Evolutionary conservation across 1,140 invertebrate genomes (phyloP), one percentile per base, ranked within the genome.

Genomic region (Drosophila watanabei): DNA sequence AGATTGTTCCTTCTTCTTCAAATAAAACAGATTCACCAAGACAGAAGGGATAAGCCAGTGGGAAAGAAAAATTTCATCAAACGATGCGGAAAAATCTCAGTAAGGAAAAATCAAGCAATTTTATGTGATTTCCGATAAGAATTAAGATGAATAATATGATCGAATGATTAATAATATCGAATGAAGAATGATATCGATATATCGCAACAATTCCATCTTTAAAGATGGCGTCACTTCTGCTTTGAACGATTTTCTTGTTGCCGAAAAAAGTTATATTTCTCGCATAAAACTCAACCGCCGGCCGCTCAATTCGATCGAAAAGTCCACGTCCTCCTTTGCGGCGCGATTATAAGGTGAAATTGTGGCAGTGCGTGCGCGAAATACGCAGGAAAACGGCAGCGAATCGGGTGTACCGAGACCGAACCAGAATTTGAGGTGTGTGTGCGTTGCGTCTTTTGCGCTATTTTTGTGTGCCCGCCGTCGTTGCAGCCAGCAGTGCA

Each of bases 191-290:
- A 4, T 16, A 16, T 41, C 39, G 39, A 41, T 9, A 13, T 41
- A n/a, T 18, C 37, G 13, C 3, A 1, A 8, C 16, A 18, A 5
- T 16, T 9, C n/a, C n/a, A 20, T 9, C 43, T 18, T 10, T 30
- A 30, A 90, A 90, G 76, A 90, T 87, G 83, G 83, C 83, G 83
- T 87, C 83, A 87, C 84, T 86, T 87, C 79, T 79, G 78, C 84
- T 88, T 75, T 82, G 75, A 89, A 90, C 79, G 65, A 86, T 62
- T 56, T 54, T 64, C 63, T 76, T 82, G 70, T 79, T 85, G 86
- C 85, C 81, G 85, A 66, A 79, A 69, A 90, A 85, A 81, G 65
- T 62, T 6, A 51, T 69, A 75, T 82, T 89, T 89, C 46, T 89
- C 88, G 79, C 82, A 79, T 75, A 79, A 82, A 81, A 75, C 71